Conservation (phyloP, 1,140 invertebrate species). For the Drosophila willistoni region DNA sequence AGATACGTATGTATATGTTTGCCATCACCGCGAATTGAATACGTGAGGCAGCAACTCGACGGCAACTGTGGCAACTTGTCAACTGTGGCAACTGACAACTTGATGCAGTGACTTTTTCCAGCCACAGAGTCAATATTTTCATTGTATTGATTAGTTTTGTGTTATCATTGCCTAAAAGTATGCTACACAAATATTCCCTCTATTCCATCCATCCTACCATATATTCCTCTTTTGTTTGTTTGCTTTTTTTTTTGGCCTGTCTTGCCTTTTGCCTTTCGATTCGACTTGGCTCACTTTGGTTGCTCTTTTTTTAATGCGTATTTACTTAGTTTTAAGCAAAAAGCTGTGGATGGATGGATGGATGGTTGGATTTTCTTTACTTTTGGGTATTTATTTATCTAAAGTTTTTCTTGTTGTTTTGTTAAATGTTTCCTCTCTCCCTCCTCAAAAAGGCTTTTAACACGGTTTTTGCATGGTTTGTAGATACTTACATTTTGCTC, state of each 20-base stretch:
- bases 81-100: conserved; percentile 57
- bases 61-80: conserved; percentile 46
- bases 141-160: conserved; percentile 76
- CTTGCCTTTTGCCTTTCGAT: conserved; percentile 27
- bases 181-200: conserved; percentile 2
- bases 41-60: conserved; percentile 38
- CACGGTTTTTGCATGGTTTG: conserved; percentile 55
- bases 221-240: neutral
- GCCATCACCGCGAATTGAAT: neutral
- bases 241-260: neutral
- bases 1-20: no score
- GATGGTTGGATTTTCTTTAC: conserved; percentile 51
- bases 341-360: conserved; percentile 25
- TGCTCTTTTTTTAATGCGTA: conserved; percentile 43
- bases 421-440: neutral
- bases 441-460: conserved; percentile 53
- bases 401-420: conserved; percentile 33
- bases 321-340: conserved; percentile 58
- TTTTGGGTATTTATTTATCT: conserved; percentile 43
- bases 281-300: conserved; percentile 9
- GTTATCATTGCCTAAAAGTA: conserved; percentile 54
- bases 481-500: conserved; percentile 46
- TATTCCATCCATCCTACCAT: no score
- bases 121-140: conserved; percentile 69
- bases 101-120: conserved; percentile 64